Percentiles rank a stretch among this genome's conserved stretches.
phyloP scores from a whole-genome alignment of 2,888 invertebrate species.

The Plutella xylostella region DNA sequence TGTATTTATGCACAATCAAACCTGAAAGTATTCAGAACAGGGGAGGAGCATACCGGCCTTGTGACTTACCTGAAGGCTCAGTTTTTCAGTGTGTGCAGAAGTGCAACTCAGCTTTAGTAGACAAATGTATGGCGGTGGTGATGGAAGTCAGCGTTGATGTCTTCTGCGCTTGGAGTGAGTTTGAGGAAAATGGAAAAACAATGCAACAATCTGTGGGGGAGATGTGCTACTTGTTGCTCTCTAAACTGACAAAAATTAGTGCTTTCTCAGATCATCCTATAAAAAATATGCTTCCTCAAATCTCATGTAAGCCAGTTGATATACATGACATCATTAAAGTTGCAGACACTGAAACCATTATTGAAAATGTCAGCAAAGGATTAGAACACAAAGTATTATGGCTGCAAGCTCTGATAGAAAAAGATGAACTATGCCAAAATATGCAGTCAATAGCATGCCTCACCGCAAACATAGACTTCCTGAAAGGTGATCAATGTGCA shows the following conservation, averaged over 20 bases:
- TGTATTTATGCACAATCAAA: slow-evolving; percentile 38
- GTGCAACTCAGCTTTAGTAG: slow-evolving; percentile 35
- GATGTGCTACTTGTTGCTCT: slow-evolving; percentile 36
- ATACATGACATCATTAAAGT: slow-evolving; percentile 39
- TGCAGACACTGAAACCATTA: slow-evolving; percentile 29
- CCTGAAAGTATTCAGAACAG: slow-evolving; percentile 25
- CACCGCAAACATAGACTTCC: slow-evolving; percentile 27
- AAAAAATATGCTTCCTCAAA: slow-evolving; percentile 40
- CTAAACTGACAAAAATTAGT: slow-evolving; percentile 25
- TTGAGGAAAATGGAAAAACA: slow-evolving; percentile 39
- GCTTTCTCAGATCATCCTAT: slow-evolving; percentile 38
- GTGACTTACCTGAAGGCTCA: slow-evolving; percentile 27
- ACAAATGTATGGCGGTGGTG: slow-evolving; percentile 38
- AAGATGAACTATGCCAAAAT: slow-evolving; percentile 35
- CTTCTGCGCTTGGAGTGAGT: slow-evolving; percentile 60
- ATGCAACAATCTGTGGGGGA: slow-evolving; percentile 52
- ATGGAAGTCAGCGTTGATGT: slow-evolving; percentile 54
- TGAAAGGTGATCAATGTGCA: slow-evolving; percentile 31
- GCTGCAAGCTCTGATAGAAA: slow-evolving; percentile 41
- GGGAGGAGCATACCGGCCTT: slow-evolving; percentile 23
- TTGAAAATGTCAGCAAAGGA: slow-evolving; percentile 33
- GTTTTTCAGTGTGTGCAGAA: slow-evolving; percentile 35
- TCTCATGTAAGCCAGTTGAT: slow-evolving; percentile 42
- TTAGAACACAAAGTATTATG: slow-evolving; percentile 32
- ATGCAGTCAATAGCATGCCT: slow-evolving; percentile 29